Percentiles rank a stretch among this genome's conserved stretches.
phyloP scores from a whole-genome alignment of 2,113 vertebrate species.

The Syngnathus typhle region DNA sequence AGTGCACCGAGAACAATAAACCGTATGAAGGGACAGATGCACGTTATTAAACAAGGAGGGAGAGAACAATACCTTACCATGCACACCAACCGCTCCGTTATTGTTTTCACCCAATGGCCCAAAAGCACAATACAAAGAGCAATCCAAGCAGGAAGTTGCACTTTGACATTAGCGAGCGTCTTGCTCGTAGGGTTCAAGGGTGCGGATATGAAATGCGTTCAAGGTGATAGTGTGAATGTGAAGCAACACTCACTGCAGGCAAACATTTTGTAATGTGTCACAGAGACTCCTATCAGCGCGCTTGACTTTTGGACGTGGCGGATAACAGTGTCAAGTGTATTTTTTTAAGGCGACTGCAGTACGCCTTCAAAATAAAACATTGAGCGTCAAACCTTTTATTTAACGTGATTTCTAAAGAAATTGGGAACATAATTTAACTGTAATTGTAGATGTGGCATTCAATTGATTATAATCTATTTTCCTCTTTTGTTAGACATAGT shows the following conservation, averaged over 20 bases:
- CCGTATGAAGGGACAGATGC: not conserved
- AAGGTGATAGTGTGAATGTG: accelerated
- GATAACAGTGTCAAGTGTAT: constrained; percentile 1
- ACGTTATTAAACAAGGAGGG: not conserved
- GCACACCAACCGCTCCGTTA: not conserved
- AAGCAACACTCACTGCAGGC: accelerated
- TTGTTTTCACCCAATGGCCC: not conserved
- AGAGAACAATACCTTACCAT: not conserved
- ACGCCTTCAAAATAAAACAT: constrained; percentile 19
- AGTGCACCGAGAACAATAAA: not conserved
- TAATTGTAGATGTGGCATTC: not conserved
- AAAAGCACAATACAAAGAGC: not conserved
- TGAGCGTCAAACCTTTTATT: not conserved
- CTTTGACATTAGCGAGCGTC: constrained; percentile 22
- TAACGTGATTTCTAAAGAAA: not conserved
- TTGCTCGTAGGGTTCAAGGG: not conserved
- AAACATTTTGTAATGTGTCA: accelerated
- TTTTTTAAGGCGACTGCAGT: not conserved
- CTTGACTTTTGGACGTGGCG: constrained; percentile 27
- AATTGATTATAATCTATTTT: not conserved
- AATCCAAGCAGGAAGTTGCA: constrained; percentile 28
- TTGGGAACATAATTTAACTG: not conserved
- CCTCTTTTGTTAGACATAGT: not conserved
- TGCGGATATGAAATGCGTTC: not conserved
- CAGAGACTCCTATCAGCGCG: not conserved